These are phyloP conservation scores for Enteromius argenteus DNA, from an alignment of 2,797 vertebrate species.

Conservation along the genomic window DNA sequence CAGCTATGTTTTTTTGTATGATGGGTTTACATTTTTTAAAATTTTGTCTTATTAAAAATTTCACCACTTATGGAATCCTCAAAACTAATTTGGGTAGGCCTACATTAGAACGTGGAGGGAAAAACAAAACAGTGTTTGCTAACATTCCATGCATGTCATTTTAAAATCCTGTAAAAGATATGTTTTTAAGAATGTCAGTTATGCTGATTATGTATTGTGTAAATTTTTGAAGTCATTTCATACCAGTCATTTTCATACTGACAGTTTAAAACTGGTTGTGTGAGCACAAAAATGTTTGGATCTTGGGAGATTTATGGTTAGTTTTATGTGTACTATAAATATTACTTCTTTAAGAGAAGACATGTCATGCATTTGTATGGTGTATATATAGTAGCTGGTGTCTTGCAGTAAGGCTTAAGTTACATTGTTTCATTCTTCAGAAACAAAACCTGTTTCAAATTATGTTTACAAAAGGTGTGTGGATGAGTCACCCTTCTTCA, in stretches of 20 bases:
- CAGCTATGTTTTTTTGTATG: too few species aligned
- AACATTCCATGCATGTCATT: not conserved
- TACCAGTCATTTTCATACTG: not conserved
- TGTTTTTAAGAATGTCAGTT: not conserved
- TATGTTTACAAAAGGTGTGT: slow-evolving; percentile 24
- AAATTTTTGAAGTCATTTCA: not conserved
- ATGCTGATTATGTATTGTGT: not conserved
- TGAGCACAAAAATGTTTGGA: not conserved
- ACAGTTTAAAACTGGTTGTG: not conserved
- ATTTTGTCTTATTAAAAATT: too few species aligned
- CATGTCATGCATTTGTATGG: not conserved
- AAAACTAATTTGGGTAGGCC: too few species aligned
- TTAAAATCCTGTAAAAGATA: not conserved
- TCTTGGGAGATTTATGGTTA: not conserved
- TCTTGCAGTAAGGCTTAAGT: not conserved
- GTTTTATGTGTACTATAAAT: slow-evolving; percentile 1
- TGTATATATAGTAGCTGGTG: not conserved
- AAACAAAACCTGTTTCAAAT: slow-evolving; percentile 14
- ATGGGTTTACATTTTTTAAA: too few species aligned
- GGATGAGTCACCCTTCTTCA: not conserved
- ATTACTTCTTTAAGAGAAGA: not conserved
- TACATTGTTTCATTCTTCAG: not conserved
- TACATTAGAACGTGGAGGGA: not conserved
- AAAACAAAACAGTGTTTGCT: not conserved
- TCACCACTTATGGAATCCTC: too few species aligned